These are phyloP conservation scores for Agonum fuliginosum DNA, from an alignment of 2,888 invertebrate species.

Conservation along the genomic window DNA sequence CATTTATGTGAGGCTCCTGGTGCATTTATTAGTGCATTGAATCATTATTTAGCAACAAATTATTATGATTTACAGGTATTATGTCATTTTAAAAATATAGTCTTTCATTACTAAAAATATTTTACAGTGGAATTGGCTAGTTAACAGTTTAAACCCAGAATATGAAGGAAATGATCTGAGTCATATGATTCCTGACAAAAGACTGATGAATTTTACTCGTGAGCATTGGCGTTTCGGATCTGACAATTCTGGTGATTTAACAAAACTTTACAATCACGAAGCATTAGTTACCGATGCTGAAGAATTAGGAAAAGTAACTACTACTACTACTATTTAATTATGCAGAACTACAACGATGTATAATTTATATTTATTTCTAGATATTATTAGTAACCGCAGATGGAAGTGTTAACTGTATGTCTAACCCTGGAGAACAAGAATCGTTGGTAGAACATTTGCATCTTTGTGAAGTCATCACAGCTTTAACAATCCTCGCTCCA, in stretches of 20 bases:
- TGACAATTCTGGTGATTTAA: slow-evolving; percentile 91
- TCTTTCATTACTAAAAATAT: slow-evolving; percentile 39
- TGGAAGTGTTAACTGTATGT: slow-evolving; percentile 93
- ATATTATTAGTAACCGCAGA: slow-evolving; percentile 90
- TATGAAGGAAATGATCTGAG: slow-evolving; percentile 88
- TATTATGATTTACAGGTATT: slow-evolving; percentile 76
- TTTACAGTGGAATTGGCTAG: slow-evolving; percentile 88
- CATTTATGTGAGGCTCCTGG: slow-evolving; percentile 99
- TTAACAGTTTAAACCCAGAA: slow-evolving; percentile 92
- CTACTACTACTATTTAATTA: slow-evolving; percentile 61
- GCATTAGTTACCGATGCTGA: slow-evolving; percentile 75
- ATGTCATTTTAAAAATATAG: slow-evolving; percentile 69
- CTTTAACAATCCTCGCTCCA: slow-evolving; percentile 80
- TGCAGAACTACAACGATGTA: slow-evolving; percentile 37
- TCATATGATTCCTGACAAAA: slow-evolving; percentile 87
- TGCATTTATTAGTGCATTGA: slow-evolving; percentile 92
- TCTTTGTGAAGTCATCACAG: slow-evolving; percentile 88
- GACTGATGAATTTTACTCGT: slow-evolving; percentile 86
- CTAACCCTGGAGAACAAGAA: slow-evolving; percentile 92
- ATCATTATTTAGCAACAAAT: slow-evolving; percentile 85
- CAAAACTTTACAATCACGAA: slow-evolving; percentile 81
- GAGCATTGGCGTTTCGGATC: slow-evolving; percentile 90
- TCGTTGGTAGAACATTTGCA: slow-evolving; percentile 84
- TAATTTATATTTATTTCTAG: slow-evolving; percentile 68
- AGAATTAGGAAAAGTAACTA: slow-evolving; percentile 73